Evolutionary conservation across 2,113 vertebrate species (phyloP).

Genomic region (Cercocebus atys): DNA sequence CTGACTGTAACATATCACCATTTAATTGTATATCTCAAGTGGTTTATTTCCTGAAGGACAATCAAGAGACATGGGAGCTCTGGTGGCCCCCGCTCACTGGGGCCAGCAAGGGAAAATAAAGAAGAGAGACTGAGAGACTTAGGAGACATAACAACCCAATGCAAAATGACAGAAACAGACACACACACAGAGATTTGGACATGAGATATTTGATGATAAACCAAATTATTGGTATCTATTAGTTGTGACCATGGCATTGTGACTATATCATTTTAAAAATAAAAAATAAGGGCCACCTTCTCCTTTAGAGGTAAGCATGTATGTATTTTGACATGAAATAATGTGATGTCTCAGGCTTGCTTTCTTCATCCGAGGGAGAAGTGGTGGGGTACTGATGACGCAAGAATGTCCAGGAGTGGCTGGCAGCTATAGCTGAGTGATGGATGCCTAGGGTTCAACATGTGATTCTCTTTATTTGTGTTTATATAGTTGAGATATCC

Average conservation of each 20-base stretch:
- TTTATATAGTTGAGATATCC: neutral
- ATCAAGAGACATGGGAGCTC: neutral
- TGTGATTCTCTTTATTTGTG: neutral
- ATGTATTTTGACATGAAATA: neutral
- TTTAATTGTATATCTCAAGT: neutral
- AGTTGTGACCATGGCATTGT: neutral
- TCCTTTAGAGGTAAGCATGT: neutral
- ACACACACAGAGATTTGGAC: neutral
- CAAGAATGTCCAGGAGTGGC: neutral
- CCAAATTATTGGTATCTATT: neutral
- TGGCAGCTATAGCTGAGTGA: too few relatives aligned
- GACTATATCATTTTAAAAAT: neutral
- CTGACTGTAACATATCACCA: neutral
- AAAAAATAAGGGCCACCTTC: neutral
- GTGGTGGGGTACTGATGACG: neutral
- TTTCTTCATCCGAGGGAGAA: neutral
- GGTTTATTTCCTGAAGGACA: neutral
- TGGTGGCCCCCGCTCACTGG: neutral
- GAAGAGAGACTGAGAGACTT: neutral
- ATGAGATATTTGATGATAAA: neutral
- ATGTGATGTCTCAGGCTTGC: neutral
- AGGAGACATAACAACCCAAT: neutral
- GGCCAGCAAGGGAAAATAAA: neutral
- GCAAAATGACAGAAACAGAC: neutral
- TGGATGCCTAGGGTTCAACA: fast-evolving